Base-by-base conservation (phyloP, 2,888 invertebrate genomes). In the Acleris cristana region DNA sequence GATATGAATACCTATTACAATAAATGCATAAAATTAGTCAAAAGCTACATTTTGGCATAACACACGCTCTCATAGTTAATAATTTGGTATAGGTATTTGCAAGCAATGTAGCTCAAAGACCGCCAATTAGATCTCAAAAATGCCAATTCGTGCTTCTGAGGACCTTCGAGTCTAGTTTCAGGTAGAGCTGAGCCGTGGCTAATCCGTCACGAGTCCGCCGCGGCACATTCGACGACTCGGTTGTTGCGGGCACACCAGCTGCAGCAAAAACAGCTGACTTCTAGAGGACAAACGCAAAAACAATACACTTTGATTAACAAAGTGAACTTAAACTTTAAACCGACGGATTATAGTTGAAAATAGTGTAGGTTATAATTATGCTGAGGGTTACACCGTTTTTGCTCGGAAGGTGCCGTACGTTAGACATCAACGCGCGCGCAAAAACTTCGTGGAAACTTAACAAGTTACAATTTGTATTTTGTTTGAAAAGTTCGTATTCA, bases 361-460 rank as follows among this genome's bases (percentile, higher is more conserved):
- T 45, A 19, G n/a, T 30, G 18, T 6, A 10, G 58, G 3, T 23
- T 16, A 4, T 40, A n/a, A n/a, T n/a, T n/a, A n/a, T 14, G 40
- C 14, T 40, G 14, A 40, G 40, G 40, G 40, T 14, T 40, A 40
- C 14, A 10, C 4, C 40, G 40, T 40, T 40, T 40, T 44, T 40
- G 40, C 16, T 12, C 40, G 18, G 55, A 8, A 14, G 21, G 10
- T 12, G 40, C 40, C 48, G 18, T 58, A 49, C 58, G 44, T 18
- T 48, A 58, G 58, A 58, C 58, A 48, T 58, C 58, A 58, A 58
- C 58, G 58, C 26, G 58, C 48, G 30, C 26, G 53, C 48, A 58
- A 58, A 48, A 48, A 56, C 56, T 19, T 55, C 34, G 14, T 40
- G 14, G 14, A 40, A 34, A 14, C 40, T 40, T 40, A 34, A 1